Conservation (phyloP, 1,140 invertebrate genomes). For the Latrodectus geometricus region DNA sequence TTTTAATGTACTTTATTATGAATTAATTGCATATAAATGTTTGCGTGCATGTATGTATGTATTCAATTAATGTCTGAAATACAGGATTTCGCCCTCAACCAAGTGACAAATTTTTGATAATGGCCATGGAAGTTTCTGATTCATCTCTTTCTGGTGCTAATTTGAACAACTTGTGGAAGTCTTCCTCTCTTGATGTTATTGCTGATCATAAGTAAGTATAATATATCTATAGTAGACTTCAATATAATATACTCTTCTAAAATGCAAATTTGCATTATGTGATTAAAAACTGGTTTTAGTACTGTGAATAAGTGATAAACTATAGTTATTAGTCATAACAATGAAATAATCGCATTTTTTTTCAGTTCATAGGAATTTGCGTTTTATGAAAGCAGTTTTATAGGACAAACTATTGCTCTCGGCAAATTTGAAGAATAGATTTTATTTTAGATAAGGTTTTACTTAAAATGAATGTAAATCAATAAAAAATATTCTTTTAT, state of each 20-base stretch:
- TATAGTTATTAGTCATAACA: background rate
- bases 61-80: background rate
- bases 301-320: background rate
- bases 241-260: background rate
- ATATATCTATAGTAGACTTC: background rate
- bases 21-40: no score
- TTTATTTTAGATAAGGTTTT: no score
- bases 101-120: conserved; percentile 54
- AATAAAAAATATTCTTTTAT: no score
- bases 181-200: conserved; percentile 5
- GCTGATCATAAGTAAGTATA: conserved; percentile 52
- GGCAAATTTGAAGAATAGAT: no score
- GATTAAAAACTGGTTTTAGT: background rate
- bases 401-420: background rate
- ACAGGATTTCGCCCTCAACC: conserved; percentile 26
- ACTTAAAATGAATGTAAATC: no score
- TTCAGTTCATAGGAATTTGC: background rate
- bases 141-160: conserved; percentile 26
- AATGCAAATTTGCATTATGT: background rate
- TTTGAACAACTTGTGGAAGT: conserved; percentile 38
- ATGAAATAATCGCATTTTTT: background rate
- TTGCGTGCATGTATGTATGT: no score
- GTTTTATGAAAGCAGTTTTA: background rate
- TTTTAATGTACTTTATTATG: no score
- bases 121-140: conserved; percentile 49